Evolutionary conservation across 1,140 invertebrate genomes (phyloP).

Genomic region (Chelonus insularis): DNA sequence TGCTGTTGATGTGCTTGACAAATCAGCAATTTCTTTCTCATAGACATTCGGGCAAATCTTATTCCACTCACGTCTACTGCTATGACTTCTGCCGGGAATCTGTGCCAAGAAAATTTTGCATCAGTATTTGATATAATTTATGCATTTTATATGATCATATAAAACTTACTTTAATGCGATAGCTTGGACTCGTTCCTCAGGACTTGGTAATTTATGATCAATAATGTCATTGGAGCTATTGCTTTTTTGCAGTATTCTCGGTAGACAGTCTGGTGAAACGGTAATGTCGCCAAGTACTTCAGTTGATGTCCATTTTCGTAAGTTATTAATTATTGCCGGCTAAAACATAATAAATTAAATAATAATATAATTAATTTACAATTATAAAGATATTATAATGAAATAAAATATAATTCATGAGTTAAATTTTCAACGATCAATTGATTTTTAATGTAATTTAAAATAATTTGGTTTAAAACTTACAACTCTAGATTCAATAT

Average conservation of each 20-base stretch:
- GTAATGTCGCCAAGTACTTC: constrained; percentile 82
- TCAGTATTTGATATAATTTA: too few relatives aligned
- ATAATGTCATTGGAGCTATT: constrained; percentile 71
- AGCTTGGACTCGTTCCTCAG: constrained; percentile 78
- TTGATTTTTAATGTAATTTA: too few relatives aligned
- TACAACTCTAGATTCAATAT: constrained; percentile 86
- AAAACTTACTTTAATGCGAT: constrained; percentile 79
- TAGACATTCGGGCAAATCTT: constrained; percentile 84
- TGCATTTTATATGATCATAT: too few relatives aligned
- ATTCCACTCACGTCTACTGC: constrained; percentile 84
- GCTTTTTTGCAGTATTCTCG: constrained; percentile 55
- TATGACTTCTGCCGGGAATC: constrained; percentile 85
- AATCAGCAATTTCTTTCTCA: constrained; percentile 74
- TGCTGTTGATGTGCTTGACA: constrained; percentile 60
- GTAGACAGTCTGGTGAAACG: constrained; percentile 73
- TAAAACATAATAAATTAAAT: constrained; percentile 62
- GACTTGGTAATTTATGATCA: constrained; percentile 80
- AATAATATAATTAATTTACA: constrained; percentile 13
- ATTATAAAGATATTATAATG: neutral
- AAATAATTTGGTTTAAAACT: too few relatives aligned
- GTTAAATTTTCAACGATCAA: too few relatives aligned
- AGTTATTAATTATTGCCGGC: constrained; percentile 78
- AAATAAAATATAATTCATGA: neutral
- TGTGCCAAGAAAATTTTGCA: too few relatives aligned
- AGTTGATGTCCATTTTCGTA: constrained; percentile 81